Percentiles rank a stretch among this genome's conserved stretches.
Conservation (phyloP, 1,140 invertebrate species). For the Lasaia peninsularis region DNA sequence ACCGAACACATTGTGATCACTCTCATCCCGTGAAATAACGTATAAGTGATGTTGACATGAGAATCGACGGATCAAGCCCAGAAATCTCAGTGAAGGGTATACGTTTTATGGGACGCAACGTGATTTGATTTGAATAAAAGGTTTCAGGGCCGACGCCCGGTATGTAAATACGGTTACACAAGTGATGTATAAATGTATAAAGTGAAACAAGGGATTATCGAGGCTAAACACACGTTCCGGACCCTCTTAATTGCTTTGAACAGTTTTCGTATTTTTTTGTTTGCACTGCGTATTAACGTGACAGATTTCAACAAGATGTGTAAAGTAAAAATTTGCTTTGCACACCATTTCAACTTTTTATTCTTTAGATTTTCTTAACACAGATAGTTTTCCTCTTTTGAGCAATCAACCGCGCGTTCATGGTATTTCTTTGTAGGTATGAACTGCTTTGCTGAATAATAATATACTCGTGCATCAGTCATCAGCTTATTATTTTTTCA, state of each 20-base stretch:
- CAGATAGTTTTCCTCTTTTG: too few species aligned
- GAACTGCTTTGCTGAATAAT: too few species aligned
- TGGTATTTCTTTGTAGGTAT: too few species aligned
- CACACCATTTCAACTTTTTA: too few species aligned
- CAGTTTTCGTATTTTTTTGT: not conserved
- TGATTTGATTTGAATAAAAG: constrained; percentile 20
- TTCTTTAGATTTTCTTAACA: too few species aligned
- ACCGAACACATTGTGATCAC: constrained; percentile 38
- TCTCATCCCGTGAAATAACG: constrained; percentile 24
- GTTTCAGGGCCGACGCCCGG: constrained; percentile 8
- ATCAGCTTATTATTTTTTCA: too few species aligned
- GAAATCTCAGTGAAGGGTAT: constrained; percentile 26
- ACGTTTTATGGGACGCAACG: constrained; percentile 14
- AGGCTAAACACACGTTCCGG: not conserved
- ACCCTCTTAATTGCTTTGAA: constrained; percentile 13
- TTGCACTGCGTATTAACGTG: not conserved
- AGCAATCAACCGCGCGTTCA: too few species aligned
- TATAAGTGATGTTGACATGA: constrained; percentile 47
- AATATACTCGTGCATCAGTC: too few species aligned
- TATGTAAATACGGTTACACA: constrained; percentile 15
- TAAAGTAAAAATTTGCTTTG: too few species aligned
- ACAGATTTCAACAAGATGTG: too few species aligned
- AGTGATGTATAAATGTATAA: constrained; percentile 15
- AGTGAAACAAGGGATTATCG: constrained; percentile 16
- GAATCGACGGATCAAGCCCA: constrained; percentile 31